These are phyloP conservation scores for Chascanopsetta lugubris DNA, from an alignment of 2,113 vertebrate species.

Conservation along the genomic window DNA sequence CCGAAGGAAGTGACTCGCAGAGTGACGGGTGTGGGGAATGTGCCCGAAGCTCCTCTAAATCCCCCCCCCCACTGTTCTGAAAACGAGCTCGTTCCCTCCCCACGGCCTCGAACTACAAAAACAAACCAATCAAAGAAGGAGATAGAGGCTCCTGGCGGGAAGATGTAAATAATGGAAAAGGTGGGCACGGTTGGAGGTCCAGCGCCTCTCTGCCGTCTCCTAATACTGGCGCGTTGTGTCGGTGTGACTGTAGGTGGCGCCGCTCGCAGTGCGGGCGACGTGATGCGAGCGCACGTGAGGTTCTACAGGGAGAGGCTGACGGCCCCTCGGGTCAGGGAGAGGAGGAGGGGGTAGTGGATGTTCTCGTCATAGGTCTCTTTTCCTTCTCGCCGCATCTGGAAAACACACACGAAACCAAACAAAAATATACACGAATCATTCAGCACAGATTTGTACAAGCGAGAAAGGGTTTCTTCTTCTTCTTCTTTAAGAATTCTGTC, in stretches of 20 bases:
- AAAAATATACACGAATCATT: too few species aligned
- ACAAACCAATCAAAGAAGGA: not conserved
- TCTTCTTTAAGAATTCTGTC: too few species aligned
- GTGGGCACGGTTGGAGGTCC: too few species aligned
- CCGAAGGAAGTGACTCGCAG: too few species aligned
- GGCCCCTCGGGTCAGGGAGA: constrained; percentile 85
- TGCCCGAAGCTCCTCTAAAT: too few species aligned
- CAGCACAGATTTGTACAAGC: too few species aligned
- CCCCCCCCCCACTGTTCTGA: not conserved
- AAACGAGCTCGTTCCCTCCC: not conserved
- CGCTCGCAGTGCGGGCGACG: not conserved
- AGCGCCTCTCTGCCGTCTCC: too few species aligned
- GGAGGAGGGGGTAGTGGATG: constrained; percentile 93
- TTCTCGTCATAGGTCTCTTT: constrained; percentile 91
- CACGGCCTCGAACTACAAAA: constrained; percentile 8
- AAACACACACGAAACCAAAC: constrained; percentile 30
- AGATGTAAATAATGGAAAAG: constrained; percentile 15
- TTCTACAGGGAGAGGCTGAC: constrained; percentile 57
- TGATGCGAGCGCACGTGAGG: constrained; percentile 29
- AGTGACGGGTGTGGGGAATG: too few species aligned
- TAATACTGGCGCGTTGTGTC: too few species aligned
- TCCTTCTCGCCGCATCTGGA: constrained; percentile 92
- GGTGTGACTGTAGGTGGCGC: constrained; percentile 1
- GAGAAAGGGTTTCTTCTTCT: too few species aligned
- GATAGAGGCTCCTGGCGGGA: constrained; percentile 1